phyloP scores from a whole-genome alignment of 2,888 invertebrate genomes.

The Gymnocheta viridis region DNA sequence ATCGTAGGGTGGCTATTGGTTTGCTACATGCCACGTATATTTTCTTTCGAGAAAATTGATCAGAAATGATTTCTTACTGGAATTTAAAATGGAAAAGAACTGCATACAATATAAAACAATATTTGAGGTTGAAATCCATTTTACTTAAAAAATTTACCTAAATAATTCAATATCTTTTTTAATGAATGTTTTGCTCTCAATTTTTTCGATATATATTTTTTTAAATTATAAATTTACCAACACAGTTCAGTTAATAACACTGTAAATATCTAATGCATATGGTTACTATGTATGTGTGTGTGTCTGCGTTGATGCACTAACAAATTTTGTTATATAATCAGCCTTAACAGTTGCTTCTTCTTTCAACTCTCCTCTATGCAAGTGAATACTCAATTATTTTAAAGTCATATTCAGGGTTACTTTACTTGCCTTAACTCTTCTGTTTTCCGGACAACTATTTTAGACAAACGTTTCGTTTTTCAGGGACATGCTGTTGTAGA shows the following conservation, averaged over 20 bases:
- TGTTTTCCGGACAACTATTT: conserved; percentile 34
- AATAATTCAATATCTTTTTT: too few relatives aligned
- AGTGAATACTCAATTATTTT: conserved; percentile 47
- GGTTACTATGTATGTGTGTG: background rate
- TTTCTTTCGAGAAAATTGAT: too few relatives aligned
- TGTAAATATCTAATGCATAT: background rate
- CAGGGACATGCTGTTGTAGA: conserved; percentile 18
- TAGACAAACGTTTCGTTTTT: conserved; percentile 29
- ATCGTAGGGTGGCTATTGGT: too few relatives aligned
- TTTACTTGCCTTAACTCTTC: background rate
- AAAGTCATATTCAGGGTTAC: conserved; percentile 53
- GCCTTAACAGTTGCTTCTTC: background rate
- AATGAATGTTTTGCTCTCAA: too few relatives aligned
- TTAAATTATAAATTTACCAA: background rate
- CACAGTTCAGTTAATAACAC: background rate
- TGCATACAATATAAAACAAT: too few relatives aligned
- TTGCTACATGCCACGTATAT: too few relatives aligned
- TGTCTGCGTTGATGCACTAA: background rate
- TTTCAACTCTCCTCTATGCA: background rate
- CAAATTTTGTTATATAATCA: conserved; percentile 17
- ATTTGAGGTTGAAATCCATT: too few relatives aligned
- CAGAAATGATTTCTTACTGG: too few relatives aligned
- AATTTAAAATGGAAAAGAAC: too few relatives aligned
- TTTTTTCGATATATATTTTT: background rate
- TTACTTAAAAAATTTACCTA: too few relatives aligned